phyloP scores from a whole-genome alignment of 2,113 vertebrate genomes.

The Perca schrenkii region DNA sequence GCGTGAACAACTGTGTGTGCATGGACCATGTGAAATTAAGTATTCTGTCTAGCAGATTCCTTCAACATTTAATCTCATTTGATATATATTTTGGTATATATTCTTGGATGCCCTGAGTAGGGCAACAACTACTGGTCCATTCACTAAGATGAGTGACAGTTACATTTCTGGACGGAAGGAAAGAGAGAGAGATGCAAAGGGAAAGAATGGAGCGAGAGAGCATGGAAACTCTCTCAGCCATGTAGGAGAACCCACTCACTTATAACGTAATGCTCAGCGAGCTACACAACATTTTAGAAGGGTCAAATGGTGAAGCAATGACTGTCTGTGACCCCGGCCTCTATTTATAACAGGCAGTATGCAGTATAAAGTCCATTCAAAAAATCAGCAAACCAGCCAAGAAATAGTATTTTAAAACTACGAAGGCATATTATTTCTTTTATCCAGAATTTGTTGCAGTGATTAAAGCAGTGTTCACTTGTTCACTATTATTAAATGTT shows the following conservation, averaged over 20 bases:
- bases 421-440: neutral
- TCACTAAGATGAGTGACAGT: slow-evolving; percentile 51
- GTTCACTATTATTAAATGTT: neutral
- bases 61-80: neutral
- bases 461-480: neutral
- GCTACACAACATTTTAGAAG: slow-evolving; percentile 41
- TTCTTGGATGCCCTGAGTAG: slow-evolving; percentile 30
- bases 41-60: neutral
- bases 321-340: slow-evolving; percentile 2
- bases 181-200: slow-evolving; percentile 11
- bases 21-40: neutral
- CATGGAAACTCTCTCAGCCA: slow-evolving; percentile 68
- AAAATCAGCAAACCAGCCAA: neutral
- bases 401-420: neutral
- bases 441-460: neutral
- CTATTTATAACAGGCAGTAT: neutral
- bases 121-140: slow-evolving; percentile 12
- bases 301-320: slow-evolving; percentile 55
- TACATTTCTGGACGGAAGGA: slow-evolving; percentile 64
- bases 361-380: neutral
- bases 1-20: neutral
- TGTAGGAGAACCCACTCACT: slow-evolving; percentile 58
- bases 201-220: slow-evolving; percentile 28
- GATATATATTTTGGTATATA: neutral
- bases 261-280: slow-evolving; percentile 52